Conservation (phyloP, 2,113 vertebrate genomes). For the Xiphophorus couchianus region DNA sequence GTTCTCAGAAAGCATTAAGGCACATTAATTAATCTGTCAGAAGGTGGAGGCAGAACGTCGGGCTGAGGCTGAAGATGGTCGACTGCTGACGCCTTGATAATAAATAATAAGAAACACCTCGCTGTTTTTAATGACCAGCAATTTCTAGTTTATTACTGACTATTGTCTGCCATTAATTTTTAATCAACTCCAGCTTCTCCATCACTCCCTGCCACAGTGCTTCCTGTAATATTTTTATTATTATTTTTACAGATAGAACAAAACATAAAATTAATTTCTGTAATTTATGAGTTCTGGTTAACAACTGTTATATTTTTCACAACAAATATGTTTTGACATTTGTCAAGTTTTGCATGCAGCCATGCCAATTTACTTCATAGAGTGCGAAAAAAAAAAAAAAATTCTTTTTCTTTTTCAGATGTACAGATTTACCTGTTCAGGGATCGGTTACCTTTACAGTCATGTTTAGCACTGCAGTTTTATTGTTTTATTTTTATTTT, state of each 20-base stretch:
- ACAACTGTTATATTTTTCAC: not conserved
- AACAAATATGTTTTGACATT: too few relatives aligned
- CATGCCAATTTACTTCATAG: too few relatives aligned
- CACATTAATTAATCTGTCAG: constrained; percentile 73
- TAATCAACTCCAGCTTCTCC: constrained; percentile 64
- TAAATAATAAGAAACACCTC: constrained; percentile 70
- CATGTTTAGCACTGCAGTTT: too few relatives aligned
- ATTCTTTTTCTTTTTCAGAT: too few relatives aligned
- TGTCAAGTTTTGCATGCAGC: not conserved
- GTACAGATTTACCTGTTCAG: too few relatives aligned
- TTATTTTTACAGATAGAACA: not conserved
- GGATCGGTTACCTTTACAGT: too few relatives aligned
- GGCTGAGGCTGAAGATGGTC: constrained; percentile 32
- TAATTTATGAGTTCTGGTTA: not conserved
- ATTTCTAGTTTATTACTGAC: constrained; percentile 70
- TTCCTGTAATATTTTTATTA: constrained; percentile 5
- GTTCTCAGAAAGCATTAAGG: constrained; percentile 69
- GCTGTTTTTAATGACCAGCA: constrained; percentile 70
- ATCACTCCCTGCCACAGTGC: constrained; percentile 11
- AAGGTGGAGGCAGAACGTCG: constrained; percentile 32
- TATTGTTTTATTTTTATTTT: too few relatives aligned
- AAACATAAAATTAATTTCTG: constrained; percentile 1
- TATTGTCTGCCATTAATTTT: constrained; percentile 74
- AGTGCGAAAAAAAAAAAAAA: too few relatives aligned
- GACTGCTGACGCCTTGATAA: constrained; percentile 48